phyloP scores from a whole-genome alignment of 2,888 invertebrate genomes.

The Papilio protenor region DNA sequence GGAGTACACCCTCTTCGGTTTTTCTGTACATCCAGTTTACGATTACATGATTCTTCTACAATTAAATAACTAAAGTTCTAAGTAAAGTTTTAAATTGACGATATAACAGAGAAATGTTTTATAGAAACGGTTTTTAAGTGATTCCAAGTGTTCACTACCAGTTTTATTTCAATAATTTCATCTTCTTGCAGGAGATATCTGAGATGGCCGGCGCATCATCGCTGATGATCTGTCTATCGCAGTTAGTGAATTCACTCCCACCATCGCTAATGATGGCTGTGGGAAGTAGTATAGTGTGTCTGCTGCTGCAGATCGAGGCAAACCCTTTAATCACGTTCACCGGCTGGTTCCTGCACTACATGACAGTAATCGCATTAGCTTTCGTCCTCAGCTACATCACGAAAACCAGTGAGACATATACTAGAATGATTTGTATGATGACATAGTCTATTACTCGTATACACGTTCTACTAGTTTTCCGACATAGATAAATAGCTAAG shows the following conservation, averaged over 20 bases:
- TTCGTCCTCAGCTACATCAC: slow-evolving; percentile 86
- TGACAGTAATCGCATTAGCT: slow-evolving; percentile 84
- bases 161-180: not conserved
- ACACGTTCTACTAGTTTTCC: not conserved
- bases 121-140: too few species aligned
- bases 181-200: slow-evolving; percentile 86
- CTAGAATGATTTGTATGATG: not conserved
- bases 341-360: slow-evolving; percentile 85
- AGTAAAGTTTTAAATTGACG: too few species aligned
- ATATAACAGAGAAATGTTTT: too few species aligned
- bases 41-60: not conserved
- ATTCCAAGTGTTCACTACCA: too few species aligned
- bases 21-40: not conserved
- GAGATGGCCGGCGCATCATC: slow-evolving; percentile 90
- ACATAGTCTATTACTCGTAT: not conserved
- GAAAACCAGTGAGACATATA: slow-evolving; percentile 81
- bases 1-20: not conserved
- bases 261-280: slow-evolving; percentile 81
- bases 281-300: slow-evolving; percentile 61
- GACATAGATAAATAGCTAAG: not conserved
- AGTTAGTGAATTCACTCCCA: slow-evolving; percentile 86
- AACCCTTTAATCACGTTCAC: slow-evolving; percentile 82
- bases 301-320: slow-evolving; percentile 78
- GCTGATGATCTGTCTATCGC: slow-evolving; percentile 86
- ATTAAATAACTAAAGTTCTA: not conserved